A percentile compares a stretch with the other conserved stretches of the same genome.
These are phyloP conservation scores for Cylas formicarius DNA, from an alignment of 1,140 invertebrate species.

Conservation along the genomic window DNA sequence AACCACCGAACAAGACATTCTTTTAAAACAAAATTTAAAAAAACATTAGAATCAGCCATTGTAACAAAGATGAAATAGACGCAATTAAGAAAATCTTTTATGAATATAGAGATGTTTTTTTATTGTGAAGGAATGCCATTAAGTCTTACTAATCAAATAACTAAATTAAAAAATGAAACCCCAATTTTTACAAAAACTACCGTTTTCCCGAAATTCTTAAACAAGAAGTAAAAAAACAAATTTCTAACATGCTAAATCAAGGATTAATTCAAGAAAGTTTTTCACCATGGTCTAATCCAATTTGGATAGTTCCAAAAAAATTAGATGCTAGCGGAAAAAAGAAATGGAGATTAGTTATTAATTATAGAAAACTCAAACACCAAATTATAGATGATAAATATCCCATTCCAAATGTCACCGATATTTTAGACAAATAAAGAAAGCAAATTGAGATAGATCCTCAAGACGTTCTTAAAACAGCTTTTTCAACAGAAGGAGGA, in stretches of 20 bases:
- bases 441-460: conserved; percentile 40
- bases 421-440: conserved; percentile 44
- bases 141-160: conserved; percentile 13
- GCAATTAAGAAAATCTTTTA: conserved; percentile 7
- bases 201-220: conserved; percentile 1
- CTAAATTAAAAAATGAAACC: background rate
- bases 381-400: conserved; percentile 9
- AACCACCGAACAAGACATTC: background rate
- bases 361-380: conserved; percentile 12
- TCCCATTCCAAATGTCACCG: conserved; percentile 46
- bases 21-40: conserved; percentile 11
- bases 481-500: conserved; percentile 32
- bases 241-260: no score
- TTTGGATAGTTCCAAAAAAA: no score
- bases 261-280: no score
- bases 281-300: no score
- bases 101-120: no score
- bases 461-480: conserved; percentile 33
- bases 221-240: conserved; percentile 10
- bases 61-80: conserved; percentile 14
- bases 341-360: conserved; percentile 8
- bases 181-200: conserved; percentile 3
- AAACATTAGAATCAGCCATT: conserved; percentile 10
- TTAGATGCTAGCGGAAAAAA: no score
- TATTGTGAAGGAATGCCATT: no score